These are phyloP conservation scores for Drosophila histrio DNA, from an alignment of 2,888 invertebrate species.

Conservation along the genomic window DNA sequence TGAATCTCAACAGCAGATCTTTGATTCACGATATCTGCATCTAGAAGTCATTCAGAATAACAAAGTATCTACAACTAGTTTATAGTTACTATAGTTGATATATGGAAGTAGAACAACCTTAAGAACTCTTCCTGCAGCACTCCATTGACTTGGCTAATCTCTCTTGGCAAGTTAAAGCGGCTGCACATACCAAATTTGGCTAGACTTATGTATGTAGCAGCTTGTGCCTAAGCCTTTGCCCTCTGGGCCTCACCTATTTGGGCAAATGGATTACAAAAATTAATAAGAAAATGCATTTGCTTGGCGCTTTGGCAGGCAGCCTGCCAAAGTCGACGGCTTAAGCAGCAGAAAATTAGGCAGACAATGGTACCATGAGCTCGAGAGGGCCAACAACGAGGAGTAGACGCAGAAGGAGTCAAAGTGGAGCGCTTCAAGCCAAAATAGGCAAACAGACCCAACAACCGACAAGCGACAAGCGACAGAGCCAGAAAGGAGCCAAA, in stretches of 20 bases:
- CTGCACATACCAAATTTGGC: constrained; percentile 21
- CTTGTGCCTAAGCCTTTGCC: constrained; percentile 26
- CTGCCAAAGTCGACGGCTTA: constrained; percentile 51
- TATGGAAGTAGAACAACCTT: neutral
- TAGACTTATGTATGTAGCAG: constrained; percentile 4
- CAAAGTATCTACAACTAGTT: neutral
- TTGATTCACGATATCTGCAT: neutral
- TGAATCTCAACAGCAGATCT: neutral
- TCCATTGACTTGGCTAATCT: constrained; percentile 30
- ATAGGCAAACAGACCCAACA: constrained; percentile 46
- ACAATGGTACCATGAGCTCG: constrained; percentile 57
- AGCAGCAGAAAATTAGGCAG: constrained; percentile 69
- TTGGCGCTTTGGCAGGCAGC: constrained; percentile 31
- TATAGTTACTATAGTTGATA: neutral
- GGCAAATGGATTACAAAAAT: constrained; percentile 65
- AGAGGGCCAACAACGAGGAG: constrained; percentile 12
- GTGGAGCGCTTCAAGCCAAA: constrained; percentile 58
- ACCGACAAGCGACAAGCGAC: constrained; percentile 16
- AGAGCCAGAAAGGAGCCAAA: constrained; percentile 52
- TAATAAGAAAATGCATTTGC: constrained; percentile 60
- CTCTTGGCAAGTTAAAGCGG: neutral
- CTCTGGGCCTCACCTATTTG: constrained; percentile 36
- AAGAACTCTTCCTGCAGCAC: neutral
- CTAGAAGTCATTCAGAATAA: neutral
- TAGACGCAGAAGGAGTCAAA: constrained; percentile 27